A percentile compares a stretch with the other conserved stretches of the same genome.
These are phyloP conservation scores for Aldabrachelys gigantea DNA, from an alignment of 2,113 vertebrate genomes.

Conservation along the genomic window DNA sequence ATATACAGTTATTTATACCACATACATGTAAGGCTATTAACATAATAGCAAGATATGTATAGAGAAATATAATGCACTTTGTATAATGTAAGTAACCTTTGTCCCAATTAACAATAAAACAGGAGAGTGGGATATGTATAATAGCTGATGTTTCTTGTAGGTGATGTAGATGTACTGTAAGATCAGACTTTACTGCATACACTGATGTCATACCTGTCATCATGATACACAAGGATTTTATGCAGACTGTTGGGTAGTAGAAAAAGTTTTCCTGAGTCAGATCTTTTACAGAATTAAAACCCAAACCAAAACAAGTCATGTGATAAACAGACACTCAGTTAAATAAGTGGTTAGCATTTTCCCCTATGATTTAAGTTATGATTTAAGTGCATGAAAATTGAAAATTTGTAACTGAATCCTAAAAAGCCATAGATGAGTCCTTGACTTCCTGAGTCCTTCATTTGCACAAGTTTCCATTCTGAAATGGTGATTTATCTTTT, in stretches of 20 bases:
- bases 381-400: slow-evolving; percentile 50
- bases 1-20: slow-evolving; percentile 37
- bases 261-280: slow-evolving; percentile 1
- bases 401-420: slow-evolving; percentile 10
- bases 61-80: not conserved
- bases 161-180: not conserved
- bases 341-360: slow-evolving; percentile 15
- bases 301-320: not conserved
- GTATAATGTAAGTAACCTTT: not conserved
- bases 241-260: not conserved
- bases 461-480: slow-evolving; percentile 76
- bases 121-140: not conserved
- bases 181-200: not conserved
- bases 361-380: slow-evolving; percentile 56
- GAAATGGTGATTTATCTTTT: slow-evolving; percentile 70
- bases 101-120: not conserved
- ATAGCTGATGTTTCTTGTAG: not conserved
- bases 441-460: slow-evolving; percentile 27
- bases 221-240: not conserved
- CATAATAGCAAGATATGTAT: not conserved
- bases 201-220: not conserved
- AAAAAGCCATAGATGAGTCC: slow-evolving; percentile 2
- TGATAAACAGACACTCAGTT: slow-evolving; percentile 44
- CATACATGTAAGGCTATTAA: slow-evolving; percentile 32
- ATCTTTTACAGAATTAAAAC: not conserved